These are phyloP conservation scores for Zygogramma bicolorata DNA, from an alignment of 2,888 invertebrate species.

Conservation along the genomic window DNA sequence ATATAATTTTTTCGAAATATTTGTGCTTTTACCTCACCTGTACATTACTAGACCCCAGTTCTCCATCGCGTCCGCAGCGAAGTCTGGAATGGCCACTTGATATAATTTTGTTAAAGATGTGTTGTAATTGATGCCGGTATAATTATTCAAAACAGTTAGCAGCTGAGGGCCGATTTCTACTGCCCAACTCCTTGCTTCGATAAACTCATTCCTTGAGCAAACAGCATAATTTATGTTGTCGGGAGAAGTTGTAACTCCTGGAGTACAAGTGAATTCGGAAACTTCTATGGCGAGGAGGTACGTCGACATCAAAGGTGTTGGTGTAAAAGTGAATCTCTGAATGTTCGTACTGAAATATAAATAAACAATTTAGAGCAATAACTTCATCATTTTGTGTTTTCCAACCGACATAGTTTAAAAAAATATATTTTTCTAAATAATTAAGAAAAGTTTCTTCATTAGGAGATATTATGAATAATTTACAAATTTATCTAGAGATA, in stretches of 20 bases:
- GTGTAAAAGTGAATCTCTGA: conserved; percentile 56
- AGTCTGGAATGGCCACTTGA: conserved; percentile 88
- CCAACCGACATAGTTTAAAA: no score
- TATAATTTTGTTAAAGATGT: conserved; percentile 79
- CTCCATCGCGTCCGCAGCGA: conserved; percentile 89
- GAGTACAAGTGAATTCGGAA: conserved; percentile 74
- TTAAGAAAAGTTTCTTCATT: no score
- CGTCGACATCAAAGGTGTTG: conserved; percentile 80
- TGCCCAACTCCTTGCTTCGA: conserved; percentile 40
- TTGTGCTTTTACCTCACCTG: conserved; percentile 72
- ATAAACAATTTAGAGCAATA: neutral
- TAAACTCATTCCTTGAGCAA: conserved; percentile 47
- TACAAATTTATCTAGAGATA: no score
- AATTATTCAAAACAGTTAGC: conserved; percentile 43
- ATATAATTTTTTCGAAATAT: no score
- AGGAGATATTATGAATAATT: no score
- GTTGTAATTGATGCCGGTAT: conserved; percentile 50
- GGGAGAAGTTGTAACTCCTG: neutral
- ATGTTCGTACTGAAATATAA: conserved; percentile 4
- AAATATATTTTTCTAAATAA: no score
- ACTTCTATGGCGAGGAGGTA: conserved; percentile 89
- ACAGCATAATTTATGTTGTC: conserved; percentile 35
- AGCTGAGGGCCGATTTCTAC: conserved; percentile 44
- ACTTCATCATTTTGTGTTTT: no score
- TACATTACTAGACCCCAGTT: conserved; percentile 92